Percentiles rank a stretch among this genome's conserved stretches.
phyloP scores from a whole-genome alignment of 2,113 vertebrate genomes.

The Brachyhypopomus gauderio region DNA sequence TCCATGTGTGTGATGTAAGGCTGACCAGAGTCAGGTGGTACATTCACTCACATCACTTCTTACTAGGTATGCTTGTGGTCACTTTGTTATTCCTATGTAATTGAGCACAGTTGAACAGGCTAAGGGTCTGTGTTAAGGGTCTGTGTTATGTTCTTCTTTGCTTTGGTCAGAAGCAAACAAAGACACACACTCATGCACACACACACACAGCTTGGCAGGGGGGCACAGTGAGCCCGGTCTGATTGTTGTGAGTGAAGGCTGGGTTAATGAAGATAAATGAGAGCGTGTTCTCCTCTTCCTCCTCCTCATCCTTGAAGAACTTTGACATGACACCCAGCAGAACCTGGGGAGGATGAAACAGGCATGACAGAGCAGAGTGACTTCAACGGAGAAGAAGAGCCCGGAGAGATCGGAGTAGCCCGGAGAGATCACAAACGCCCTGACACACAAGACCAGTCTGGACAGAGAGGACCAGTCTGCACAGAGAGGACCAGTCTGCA shows the following conservation, averaged over 20 bases:
- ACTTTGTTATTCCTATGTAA: background rate
- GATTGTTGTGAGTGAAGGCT: conserved; percentile 35
- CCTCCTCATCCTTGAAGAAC: conserved; percentile 1
- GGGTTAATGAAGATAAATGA: conserved; percentile 33
- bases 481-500: too few species aligned
- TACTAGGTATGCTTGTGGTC: conserved; percentile 4
- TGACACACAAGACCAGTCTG: too few species aligned
- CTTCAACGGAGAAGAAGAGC: too few species aligned
- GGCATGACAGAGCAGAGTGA: background rate
- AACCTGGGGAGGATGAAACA: background rate
- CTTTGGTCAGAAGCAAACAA: conserved; percentile 8
- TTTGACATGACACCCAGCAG: too few species aligned
- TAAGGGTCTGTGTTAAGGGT: background rate
- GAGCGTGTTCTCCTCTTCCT: conserved; percentile 10
- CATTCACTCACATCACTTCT: background rate
- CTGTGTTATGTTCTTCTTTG: conserved; percentile 10
- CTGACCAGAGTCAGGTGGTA: background rate
- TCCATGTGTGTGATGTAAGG: background rate
- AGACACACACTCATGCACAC: background rate
- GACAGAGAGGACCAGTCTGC: too few species aligned
- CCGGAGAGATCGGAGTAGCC: too few species aligned
- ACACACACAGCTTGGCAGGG: background rate
- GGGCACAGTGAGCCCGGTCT: conserved; percentile 1
- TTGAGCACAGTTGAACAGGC: too few species aligned
- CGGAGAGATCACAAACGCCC: too few species aligned